Evolutionary conservation across 1,140 invertebrate species (phyloP).

Genomic region (Nasonia giraulti): DNA sequence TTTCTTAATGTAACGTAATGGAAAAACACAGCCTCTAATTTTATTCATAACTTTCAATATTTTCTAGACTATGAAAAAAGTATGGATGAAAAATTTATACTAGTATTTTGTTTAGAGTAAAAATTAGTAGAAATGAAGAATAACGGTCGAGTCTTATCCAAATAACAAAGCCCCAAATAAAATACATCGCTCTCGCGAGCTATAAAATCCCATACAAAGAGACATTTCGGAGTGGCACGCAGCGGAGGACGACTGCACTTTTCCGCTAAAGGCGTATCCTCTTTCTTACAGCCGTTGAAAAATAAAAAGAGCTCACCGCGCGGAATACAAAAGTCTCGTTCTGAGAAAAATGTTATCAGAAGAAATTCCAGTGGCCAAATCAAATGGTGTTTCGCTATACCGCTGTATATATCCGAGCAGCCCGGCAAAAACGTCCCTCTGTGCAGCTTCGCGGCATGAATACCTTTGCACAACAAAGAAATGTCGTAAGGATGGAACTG

Average conservation of each 20-base stretch:
- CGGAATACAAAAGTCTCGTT: not conserved
- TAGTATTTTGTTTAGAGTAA: too few relatives aligned
- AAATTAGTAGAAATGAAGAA: too few relatives aligned
- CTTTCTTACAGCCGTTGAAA: not conserved
- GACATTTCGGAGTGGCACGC: not conserved
- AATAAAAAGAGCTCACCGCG: not conserved
- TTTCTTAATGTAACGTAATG: too few relatives aligned
- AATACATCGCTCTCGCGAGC: not conserved
- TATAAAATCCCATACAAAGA: not conserved
- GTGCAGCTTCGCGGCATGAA: not conserved
- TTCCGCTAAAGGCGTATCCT: not conserved
- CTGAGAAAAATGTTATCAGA: not conserved
- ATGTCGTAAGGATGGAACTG: not conserved
- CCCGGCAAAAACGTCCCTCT: too few relatives aligned
- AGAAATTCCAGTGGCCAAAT: conserved; percentile 21
- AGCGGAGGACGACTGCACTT: not conserved
- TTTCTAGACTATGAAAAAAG: too few relatives aligned
- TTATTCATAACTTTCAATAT: too few relatives aligned
- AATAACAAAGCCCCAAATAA: not conserved
- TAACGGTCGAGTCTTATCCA: too few relatives aligned
- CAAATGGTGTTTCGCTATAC: not conserved
- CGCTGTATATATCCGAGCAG: too few relatives aligned
- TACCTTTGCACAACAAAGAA: not conserved
- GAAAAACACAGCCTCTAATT: too few relatives aligned
- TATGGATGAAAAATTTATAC: too few relatives aligned